Evolutionary conservation across 2,797 vertebrate species (phyloP).

Genomic region (Varecia variegata): DNA sequence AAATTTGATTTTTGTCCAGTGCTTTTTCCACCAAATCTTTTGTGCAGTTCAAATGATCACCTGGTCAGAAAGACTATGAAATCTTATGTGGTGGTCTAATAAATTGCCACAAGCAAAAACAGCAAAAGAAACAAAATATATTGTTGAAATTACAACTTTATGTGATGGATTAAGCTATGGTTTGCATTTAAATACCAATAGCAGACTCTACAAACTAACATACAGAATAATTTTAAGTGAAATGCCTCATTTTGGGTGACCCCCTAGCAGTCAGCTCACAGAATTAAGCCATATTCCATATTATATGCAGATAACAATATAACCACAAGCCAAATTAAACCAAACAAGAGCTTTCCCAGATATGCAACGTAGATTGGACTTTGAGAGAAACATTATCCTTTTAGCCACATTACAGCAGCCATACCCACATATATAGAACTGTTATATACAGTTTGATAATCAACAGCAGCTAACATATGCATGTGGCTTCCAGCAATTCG

Average conservation of each 20-base stretch:
- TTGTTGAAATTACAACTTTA: neutral
- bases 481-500: neutral
- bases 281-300: neutral
- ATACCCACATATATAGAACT: neutral
- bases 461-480: neutral
- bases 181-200: neutral
- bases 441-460: neutral
- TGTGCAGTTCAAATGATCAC: neutral
- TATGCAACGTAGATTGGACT: neutral
- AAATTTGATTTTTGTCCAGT: neutral
- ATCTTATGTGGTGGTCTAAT: neutral
- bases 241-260: neutral
- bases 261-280: neutral
- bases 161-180: neutral
- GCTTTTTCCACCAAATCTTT: neutral
- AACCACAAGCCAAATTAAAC: neutral
- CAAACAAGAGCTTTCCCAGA: neutral
- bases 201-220: neutral
- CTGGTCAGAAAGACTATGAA: neutral
- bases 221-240: neutral
- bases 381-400: neutral
- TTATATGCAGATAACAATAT: neutral
- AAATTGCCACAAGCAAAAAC: neutral
- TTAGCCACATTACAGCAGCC: neutral
- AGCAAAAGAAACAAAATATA: neutral